Evolutionary conservation across 2,113 vertebrate species (phyloP).

Genomic region (Melospiza georgiana): DNA sequence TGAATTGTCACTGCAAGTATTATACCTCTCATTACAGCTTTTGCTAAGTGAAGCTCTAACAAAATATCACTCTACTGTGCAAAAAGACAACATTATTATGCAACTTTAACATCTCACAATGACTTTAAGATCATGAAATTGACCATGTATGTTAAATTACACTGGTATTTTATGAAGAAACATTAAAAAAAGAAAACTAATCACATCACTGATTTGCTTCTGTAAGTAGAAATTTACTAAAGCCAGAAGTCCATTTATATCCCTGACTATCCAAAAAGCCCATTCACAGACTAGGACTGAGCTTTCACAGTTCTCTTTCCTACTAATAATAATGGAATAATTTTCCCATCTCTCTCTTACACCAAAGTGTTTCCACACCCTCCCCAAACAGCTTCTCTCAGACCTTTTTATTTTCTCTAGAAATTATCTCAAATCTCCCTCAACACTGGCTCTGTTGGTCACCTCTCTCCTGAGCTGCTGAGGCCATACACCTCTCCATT

Average conservation of each 20-base stretch:
- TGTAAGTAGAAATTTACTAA: background rate
- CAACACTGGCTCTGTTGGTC: background rate
- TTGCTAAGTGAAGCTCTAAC: background rate
- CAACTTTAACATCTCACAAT: background rate
- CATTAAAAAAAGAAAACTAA: background rate
- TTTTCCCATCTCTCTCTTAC: background rate
- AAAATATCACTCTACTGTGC: background rate
- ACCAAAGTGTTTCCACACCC: background rate
- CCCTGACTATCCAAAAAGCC: background rate
- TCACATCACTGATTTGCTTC: background rate
- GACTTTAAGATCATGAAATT: background rate
- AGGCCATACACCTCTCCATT: background rate
- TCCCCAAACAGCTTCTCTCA: background rate
- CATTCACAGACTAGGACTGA: background rate
- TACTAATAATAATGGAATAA: background rate
- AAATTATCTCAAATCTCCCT: background rate
- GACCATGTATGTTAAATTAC: rapidly evolving
- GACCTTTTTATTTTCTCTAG: background rate
- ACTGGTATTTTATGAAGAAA: background rate
- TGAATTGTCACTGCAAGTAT: background rate
- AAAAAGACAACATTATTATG: background rate
- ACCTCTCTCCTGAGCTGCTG: background rate
- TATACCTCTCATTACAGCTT: background rate
- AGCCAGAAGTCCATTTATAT: background rate
- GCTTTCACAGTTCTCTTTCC: background rate